Evolutionary conservation across 2,888 invertebrate species (phyloP).

Genomic region (Parnassius glacialis): DNA sequence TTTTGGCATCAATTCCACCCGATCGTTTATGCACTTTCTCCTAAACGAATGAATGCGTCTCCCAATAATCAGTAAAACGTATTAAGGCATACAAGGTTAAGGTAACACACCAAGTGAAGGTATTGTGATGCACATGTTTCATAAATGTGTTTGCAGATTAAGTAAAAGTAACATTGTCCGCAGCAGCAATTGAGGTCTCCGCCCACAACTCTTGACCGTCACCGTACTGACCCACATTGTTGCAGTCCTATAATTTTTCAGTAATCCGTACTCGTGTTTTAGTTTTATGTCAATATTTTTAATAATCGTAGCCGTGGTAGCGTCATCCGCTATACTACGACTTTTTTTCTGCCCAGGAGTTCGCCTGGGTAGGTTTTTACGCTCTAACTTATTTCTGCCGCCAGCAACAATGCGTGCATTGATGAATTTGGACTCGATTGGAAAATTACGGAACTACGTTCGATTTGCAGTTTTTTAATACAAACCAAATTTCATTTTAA

Average conservation of each 20-base stretch:
- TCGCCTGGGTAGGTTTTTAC: too few species aligned
- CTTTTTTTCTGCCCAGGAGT: too few species aligned
- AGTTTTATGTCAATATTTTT: neutral
- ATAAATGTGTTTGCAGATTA: neutral
- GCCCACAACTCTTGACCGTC: conserved; percentile 20
- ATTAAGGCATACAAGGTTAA: conserved; percentile 7
- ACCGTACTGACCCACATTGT: conserved; percentile 22
- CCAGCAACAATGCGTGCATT: too few species aligned
- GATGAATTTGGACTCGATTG: too few species aligned
- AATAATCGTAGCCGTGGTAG: too few species aligned
- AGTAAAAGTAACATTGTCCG: conserved; percentile 14
- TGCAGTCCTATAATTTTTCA: conserved; percentile 6
- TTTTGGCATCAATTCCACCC: too few species aligned
- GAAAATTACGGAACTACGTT: too few species aligned
- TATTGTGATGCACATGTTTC: conserved; percentile 6
- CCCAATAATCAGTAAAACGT: conserved; percentile 2
- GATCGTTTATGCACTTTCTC: too few species aligned
- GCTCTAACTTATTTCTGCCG: too few species aligned
- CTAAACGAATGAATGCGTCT: neutral
- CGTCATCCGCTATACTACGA: too few species aligned
- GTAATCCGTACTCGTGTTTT: neutral
- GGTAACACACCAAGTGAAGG: conserved; percentile 12
- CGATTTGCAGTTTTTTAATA: too few species aligned
- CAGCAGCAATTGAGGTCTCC: conserved; percentile 18
- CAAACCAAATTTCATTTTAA: too few species aligned